Base-by-base conservation (phyloP, 2,113 vertebrate species). In the Lepidothrix coronata region DNA sequence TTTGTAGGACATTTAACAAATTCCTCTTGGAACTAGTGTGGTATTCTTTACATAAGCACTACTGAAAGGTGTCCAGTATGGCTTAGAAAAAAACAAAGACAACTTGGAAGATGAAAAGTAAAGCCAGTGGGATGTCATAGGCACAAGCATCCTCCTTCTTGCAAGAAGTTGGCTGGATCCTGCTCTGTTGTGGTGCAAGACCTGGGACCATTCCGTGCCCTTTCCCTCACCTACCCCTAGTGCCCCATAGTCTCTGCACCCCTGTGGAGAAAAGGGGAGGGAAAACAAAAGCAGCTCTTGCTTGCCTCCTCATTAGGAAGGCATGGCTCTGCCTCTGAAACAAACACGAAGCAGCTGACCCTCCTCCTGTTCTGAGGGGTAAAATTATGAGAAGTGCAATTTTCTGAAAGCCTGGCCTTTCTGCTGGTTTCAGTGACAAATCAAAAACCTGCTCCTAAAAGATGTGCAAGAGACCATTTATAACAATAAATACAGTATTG, bases 221-320 rank as follows among this genome's bases (percentile, higher is more conserved):
- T 58, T 51, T 22, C 63, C 16, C 33, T 17, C 18, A 23, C 18
- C 19, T 18, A 6, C 6, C 24, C 14, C 4, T 2, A 4, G 25
- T 19, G 5, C 23, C 21, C 14, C 39, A 1, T 0, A 3, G 3
- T 39, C 6, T 3, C 51, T 74, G 41, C 8, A 35, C 17, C 33
- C 3, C 0, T 1, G 1, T 18, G 48, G 46, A 11, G 27, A 12
- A 68, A 35, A 59, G 11, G 4, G 6, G 8, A 43, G 15, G 33
- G 16, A 35, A 46, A 77, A 30, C 16, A 54, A 65, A 70, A 81
- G 5, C 44, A 65, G 1, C 16, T 62, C 0, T 31, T 39, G 1
- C 14, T 49, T 48, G 5, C 17, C 10, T 51, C 7, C 20, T 62
- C 6, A 1, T 27, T 44, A 54, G 72, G 25, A 83, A 70, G 31